phyloP scores from a whole-genome alignment of 2,888 invertebrate species.

The Drosophila sordidula region DNA sequence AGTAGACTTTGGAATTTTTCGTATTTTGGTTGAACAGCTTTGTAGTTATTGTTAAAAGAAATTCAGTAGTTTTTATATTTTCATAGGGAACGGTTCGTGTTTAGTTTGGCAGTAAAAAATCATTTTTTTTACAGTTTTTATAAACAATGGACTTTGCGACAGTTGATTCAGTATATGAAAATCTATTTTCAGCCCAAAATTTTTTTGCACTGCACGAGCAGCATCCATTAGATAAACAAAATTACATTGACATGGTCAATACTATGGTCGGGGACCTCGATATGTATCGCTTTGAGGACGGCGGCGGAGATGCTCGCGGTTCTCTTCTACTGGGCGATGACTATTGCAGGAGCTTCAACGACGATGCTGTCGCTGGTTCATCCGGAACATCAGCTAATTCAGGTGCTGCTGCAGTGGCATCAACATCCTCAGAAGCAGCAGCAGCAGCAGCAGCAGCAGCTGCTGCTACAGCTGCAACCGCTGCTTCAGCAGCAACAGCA shows the following conservation, averaged over 20 bases:
- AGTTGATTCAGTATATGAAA: constrained; percentile 55
- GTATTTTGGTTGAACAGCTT: not conserved
- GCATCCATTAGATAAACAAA: constrained; percentile 41
- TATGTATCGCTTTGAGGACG: constrained; percentile 57
- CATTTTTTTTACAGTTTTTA: constrained; percentile 51
- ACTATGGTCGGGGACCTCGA: constrained; percentile 33
- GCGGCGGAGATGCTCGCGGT: constrained; percentile 63
- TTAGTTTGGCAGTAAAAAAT: constrained; percentile 47
- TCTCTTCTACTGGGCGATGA: constrained; percentile 40
- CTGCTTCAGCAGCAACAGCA: not conserved
- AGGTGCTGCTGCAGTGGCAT: not conserved
- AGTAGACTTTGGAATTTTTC: constrained; percentile 3
- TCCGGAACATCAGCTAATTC: not conserved
- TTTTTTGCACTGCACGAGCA: constrained; percentile 49
- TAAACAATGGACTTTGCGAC: constrained; percentile 56
- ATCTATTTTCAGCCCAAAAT: constrained; percentile 59
- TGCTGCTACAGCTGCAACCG: not conserved
- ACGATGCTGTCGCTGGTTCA: constrained; percentile 12
- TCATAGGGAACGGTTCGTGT: constrained; percentile 67
- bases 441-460: constrained; percentile 1
- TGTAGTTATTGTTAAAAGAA: not conserved
- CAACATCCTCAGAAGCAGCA: not conserved
- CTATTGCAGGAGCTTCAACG: constrained; percentile 24
- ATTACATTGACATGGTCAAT: constrained; percentile 42
- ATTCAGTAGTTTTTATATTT: constrained; percentile 61